Evolutionary conservation across 2,888 invertebrate species (phyloP).

Genomic region (Noctua fimbriata): DNA sequence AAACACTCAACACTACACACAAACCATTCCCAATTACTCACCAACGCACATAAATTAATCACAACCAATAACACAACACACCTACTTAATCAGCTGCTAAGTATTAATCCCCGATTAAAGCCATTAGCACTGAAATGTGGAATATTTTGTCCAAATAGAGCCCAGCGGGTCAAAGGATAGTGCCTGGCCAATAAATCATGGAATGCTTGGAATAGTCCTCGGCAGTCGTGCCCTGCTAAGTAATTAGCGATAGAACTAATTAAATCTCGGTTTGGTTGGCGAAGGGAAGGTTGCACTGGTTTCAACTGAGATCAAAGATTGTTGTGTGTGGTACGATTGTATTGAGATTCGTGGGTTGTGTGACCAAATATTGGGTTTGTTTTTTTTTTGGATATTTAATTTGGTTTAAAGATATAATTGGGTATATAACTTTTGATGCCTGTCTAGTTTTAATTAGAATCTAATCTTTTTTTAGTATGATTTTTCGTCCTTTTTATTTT

Average conservation of each 20-base stretch:
- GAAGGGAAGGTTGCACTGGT: conserved; percentile 65
- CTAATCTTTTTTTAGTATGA: background rate
- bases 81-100: conserved; percentile 42
- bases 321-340: conserved; percentile 31
- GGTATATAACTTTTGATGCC: background rate
- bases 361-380: conserved; percentile 6
- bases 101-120: conserved; percentile 46
- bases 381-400: conserved; percentile 3
- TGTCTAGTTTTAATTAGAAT: background rate
- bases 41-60: conserved; percentile 33
- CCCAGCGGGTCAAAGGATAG: conserved; percentile 64
- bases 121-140: conserved; percentile 56
- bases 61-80: conserved; percentile 26
- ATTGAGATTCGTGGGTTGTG: conserved; percentile 19
- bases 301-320: conserved; percentile 46
- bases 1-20: conserved; percentile 1
- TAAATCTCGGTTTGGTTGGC: conserved; percentile 70
- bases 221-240: conserved; percentile 83
- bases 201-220: conserved; percentile 77
- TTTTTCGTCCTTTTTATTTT: too few relatives aligned
- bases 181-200: conserved; percentile 73
- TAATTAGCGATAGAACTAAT: conserved; percentile 88
- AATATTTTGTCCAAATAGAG: conserved; percentile 66
- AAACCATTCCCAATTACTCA: conserved; percentile 3
- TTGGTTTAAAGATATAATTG: background rate